Evolutionary conservation across 1,140 invertebrate species (phyloP), one percentile per base, ranked within the genome.

Genomic region (Psix sp.): DNA sequence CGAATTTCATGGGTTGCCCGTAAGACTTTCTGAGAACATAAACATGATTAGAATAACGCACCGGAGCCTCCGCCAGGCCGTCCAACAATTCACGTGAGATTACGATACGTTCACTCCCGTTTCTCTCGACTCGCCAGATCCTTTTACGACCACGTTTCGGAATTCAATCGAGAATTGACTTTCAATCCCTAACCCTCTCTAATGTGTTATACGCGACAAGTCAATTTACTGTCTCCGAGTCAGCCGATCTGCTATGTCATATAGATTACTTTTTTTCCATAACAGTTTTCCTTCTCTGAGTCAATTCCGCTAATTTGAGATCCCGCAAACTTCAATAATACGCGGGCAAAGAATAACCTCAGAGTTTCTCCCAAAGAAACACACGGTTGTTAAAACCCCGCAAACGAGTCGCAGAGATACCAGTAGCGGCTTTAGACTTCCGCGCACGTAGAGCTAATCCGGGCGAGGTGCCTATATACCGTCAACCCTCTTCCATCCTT

Each of bases 11-110:
- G 62, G 68, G 48, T 52, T 46, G 62, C 33, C 45, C 52, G 60
- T 49, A 45, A 60, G 63, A 48, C 60, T 65, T 56, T 59, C 52
- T 40, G 67, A 74, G 49, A 59, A 79, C 80, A 85, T 85, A 86
- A 86, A 86, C 85, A 86, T 85, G 82, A 86, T 86, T 83, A 80
- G 82, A 77, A 77, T 76, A 80, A 77, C 79, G 82, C 54, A 72
- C 48, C 39, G 40, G 16, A 56, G 48, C 46, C 54, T 71, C 29
- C 38, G 45, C 43, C 35, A 52, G 29, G 52, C 79, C 76, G 62
- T 66, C 66, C 49, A 71, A 74, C 76, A 76, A 82, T 82, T 83
- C 80, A 77, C 78, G 52, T 81, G 46, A 80, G 78, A 84, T 84
- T 84, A 84, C 81, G 62, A 62, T 80, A 60, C 81, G 81, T 81